phyloP scores from a whole-genome alignment of 2,113 vertebrate species.

The Sylvicapra grimmia region DNA sequence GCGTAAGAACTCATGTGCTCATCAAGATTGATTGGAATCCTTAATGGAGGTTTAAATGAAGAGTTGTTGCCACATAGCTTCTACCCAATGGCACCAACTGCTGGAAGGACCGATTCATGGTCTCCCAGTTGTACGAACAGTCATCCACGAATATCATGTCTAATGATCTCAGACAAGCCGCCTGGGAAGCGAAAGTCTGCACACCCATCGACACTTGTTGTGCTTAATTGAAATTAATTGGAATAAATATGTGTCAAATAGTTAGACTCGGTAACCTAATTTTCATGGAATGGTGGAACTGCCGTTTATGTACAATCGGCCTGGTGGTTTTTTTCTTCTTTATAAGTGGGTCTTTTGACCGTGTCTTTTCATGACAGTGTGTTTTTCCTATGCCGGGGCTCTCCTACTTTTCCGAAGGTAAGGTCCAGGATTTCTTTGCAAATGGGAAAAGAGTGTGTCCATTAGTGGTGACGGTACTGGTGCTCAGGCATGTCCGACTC shows the following conservation, averaged over 20 bases:
- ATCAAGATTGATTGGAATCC: slow-evolving; percentile 58
- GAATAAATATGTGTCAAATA: slow-evolving; percentile 62
- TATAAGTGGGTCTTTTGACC: background rate
- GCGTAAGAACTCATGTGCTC: background rate
- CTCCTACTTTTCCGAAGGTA: background rate
- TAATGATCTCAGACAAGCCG: slow-evolving; percentile 10
- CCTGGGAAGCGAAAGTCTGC: background rate
- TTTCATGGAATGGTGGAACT: slow-evolving; percentile 30
- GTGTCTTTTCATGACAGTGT: background rate
- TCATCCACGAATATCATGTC: slow-evolving; percentile 17
- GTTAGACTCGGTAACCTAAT: slow-evolving; percentile 38
- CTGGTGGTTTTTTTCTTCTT: background rate
- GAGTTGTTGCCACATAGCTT: background rate
- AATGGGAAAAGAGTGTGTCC: background rate
- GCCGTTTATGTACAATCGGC: background rate
- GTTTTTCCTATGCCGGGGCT: background rate
- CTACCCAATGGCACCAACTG: background rate
- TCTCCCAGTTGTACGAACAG: slow-evolving; percentile 35
- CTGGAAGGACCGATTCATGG: background rate
- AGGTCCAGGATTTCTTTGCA: too few relatives aligned
- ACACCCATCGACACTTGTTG: slow-evolving; percentile 38
- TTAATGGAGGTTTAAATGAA: slow-evolving; percentile 54
- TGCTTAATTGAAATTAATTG: slow-evolving; percentile 65
- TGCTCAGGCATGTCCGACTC: too few relatives aligned
- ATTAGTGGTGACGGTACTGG: background rate